These are phyloP conservation scores for Yasuhikotakia modesta DNA, from an alignment of 2,797 vertebrate genomes.

Conservation along the genomic window DNA sequence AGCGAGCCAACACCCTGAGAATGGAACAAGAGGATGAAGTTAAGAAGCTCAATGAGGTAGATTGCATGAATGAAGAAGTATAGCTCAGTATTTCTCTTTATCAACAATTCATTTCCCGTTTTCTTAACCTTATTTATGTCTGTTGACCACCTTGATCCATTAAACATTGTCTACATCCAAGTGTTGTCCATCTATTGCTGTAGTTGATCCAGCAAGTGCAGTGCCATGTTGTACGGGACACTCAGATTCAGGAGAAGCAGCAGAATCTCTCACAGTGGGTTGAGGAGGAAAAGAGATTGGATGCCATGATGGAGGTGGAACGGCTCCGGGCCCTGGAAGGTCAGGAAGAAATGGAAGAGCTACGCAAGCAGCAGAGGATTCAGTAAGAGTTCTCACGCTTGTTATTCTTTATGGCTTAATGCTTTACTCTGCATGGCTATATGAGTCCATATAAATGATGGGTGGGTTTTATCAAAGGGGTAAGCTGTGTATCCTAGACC, in stretches of 20 bases:
- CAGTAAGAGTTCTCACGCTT: slow-evolving; percentile 65
- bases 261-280: slow-evolving; percentile 76
- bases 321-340: slow-evolving; percentile 74
- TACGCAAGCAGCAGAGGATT: slow-evolving; percentile 76
- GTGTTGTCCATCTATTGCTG: not conserved
- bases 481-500: slow-evolving; percentile 77
- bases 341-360: slow-evolving; percentile 75
- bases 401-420: not conserved
- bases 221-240: slow-evolving; percentile 85
- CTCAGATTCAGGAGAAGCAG: slow-evolving; percentile 86
- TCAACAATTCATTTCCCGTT: not conserved
- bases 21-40: slow-evolving; percentile 90
- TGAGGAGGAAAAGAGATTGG: slow-evolving; percentile 83
- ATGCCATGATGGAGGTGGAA: slow-evolving; percentile 86
- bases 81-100: not conserved
- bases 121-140: not conserved
- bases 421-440: not conserved
- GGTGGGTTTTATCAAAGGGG: slow-evolving; percentile 71
- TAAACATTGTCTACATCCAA: not conserved
- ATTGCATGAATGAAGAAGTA: not conserved
- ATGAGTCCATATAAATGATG: not conserved
- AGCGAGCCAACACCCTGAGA: slow-evolving; percentile 74
- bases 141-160: not conserved
- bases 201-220: slow-evolving; percentile 85
- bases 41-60: slow-evolving; percentile 81